Evolutionary conservation across 2,113 vertebrate species (phyloP), one percentile per base, ranked within the genome.

Genomic region (Erythrocercus mccallii): DNA sequence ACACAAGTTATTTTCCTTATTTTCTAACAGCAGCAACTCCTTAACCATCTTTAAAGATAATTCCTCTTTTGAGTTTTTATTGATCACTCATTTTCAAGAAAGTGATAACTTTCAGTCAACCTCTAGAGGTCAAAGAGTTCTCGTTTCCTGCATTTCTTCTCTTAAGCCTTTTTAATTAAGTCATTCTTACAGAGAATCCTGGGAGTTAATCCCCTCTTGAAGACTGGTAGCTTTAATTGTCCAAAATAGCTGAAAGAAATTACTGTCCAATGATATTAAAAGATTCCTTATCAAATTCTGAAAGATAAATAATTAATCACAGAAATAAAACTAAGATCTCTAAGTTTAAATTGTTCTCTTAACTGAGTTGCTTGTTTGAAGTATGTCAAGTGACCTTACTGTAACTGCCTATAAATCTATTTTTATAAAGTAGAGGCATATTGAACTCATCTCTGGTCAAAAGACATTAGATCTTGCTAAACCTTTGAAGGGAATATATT

Each of bases 151-250:
- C 28, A 54, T 81, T 77, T 91, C n/a, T 78, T 84, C 60, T 85
- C 33, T 62, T 92, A 92, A 94, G 68, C 76, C 50, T 90, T 94
- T 90, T 81, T 94, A 96, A 95, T 95, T 95, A 94, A 89, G 60
- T 66, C 30, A 84, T 35, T 78, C 77, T 92, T 58, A 38, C 5
- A 58, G 20, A 83, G 38, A 58, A 78, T 86, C 60, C 54, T 86
- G 78, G 42, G 35, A 42, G 27, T 91, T 94, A 94, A 86, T 92
- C 86, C 38, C 12, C 74, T 73, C 51, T 62, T 94, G 81, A 92
- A 91, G 47, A 66, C 69, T 62, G 10, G 90, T 81, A 71, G 27
- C 23, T 78, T 77, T 70, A 31, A n/a, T 83, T 80, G 42, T 81
- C 66, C 33, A 50, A 69, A 73, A 57, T n/a, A 35, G 23, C 51